Conservation (phyloP, 2,888 invertebrate species). For the Agonopterix heracliana region DNA sequence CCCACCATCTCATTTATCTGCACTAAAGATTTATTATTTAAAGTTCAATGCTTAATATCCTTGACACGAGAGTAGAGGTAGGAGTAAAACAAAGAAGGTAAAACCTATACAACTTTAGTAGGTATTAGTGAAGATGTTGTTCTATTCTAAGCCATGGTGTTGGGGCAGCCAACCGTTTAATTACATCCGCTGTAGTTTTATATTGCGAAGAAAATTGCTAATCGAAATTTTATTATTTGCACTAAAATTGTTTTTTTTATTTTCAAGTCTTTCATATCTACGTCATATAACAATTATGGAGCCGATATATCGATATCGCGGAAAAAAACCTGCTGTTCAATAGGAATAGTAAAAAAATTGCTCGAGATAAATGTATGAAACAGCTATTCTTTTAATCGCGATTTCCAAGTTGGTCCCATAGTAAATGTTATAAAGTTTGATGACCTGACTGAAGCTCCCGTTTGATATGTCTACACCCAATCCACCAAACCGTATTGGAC, state of each 20-base stretch:
- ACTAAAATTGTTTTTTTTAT: background rate
- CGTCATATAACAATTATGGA: no score
- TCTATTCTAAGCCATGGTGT: slow-evolving; percentile 1
- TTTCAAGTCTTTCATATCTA: background rate
- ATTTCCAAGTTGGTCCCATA: no score
- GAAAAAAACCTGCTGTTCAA: no score
- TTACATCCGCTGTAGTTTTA: slow-evolving; percentile 19
- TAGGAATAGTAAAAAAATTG: no score
- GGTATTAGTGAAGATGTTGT: background rate
- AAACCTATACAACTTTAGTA: background rate
- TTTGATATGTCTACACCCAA: no score
- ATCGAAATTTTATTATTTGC: background rate
- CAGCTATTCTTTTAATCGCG: no score
- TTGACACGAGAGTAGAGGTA: slow-evolving; percentile 7
- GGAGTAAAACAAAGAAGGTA: slow-evolving; percentile 2
- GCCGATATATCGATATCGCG: no score
- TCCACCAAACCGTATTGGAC: no score
- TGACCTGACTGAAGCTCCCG: no score
- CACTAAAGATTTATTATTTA: background rate
- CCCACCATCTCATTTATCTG: slow-evolving; percentile 3
- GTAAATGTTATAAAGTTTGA: no score
- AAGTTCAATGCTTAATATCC: background rate
- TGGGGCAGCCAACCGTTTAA: slow-evolving; percentile 19
- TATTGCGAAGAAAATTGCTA: background rate
- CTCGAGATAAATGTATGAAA: no score